Conservation (phyloP, 2,113 vertebrate genomes). For the Laterallus jamaicensis region DNA sequence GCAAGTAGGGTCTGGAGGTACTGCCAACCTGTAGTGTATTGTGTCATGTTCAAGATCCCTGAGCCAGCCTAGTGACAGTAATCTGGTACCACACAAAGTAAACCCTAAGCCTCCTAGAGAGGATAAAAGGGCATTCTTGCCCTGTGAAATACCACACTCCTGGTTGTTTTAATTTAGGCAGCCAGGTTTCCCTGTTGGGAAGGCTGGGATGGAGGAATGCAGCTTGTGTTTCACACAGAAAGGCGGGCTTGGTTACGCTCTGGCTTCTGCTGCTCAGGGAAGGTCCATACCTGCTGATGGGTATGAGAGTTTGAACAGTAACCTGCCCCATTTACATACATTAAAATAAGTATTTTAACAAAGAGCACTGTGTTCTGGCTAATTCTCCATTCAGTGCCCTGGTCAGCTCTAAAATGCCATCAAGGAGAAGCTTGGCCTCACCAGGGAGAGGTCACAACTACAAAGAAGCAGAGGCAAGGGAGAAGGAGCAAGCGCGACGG, state of each 20-base stretch:
- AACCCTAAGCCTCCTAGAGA: neutral
- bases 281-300: neutral
- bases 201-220: neutral
- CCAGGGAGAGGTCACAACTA: slow-evolving; percentile 23
- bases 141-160: fast-evolving
- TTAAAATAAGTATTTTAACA: neutral
- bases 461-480: slow-evolving; percentile 19
- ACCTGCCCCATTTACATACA: neutral
- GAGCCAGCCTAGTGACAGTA: neutral
- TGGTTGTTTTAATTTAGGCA: neutral
- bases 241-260: fast-evolving
- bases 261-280: neutral
- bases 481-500: neutral
- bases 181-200: neutral
- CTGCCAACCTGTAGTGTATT: neutral
- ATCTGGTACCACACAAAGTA: neutral
- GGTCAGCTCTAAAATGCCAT: slow-evolving; percentile 24
- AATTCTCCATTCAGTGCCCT: slow-evolving; percentile 13
- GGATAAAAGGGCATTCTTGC: neutral
- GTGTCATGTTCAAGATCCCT: neutral
- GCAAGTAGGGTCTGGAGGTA: neutral
- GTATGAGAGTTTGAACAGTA: neutral
- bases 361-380: slow-evolving; percentile 23
- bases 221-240: neutral
- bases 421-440: neutral